phyloP scores from a whole-genome alignment of 2,113 vertebrate genomes.

The Rhinopomastus cyanomelas region DNA sequence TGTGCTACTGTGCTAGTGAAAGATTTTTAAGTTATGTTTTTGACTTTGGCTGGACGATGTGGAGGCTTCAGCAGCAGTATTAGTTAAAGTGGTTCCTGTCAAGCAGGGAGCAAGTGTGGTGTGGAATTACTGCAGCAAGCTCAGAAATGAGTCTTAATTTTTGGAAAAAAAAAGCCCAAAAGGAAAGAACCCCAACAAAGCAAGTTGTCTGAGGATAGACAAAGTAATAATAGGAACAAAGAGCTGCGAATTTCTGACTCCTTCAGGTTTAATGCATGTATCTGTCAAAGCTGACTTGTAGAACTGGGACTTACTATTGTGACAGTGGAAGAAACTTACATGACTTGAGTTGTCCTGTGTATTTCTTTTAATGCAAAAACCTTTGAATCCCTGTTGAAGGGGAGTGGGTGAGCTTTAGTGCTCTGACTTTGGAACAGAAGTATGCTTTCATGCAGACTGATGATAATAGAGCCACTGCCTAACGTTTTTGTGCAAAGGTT shows the following conservation, averaged over 20 bases:
- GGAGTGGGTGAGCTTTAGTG: not conserved
- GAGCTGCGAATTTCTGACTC: not conserved
- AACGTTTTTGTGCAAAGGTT: not conserved
- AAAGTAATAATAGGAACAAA: not conserved
- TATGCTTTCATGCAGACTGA: not conserved
- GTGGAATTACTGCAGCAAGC: not conserved
- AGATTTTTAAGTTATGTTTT: too few species aligned
- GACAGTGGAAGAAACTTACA: not conserved
- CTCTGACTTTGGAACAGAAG: not conserved
- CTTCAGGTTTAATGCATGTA: not conserved
- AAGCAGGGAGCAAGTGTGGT: accelerated
- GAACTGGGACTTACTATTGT: not conserved
- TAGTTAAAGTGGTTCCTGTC: not conserved
- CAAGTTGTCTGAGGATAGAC: not conserved
- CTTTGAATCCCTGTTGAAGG: not conserved
- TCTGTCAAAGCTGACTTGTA: not conserved
- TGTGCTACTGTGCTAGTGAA: not conserved
- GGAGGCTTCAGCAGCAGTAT: not conserved
- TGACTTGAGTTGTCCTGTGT: not conserved
- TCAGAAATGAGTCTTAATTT: not conserved
- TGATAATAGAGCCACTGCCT: not conserved
- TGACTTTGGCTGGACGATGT: not conserved
- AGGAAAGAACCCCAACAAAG: too few species aligned
- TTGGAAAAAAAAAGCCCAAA: accelerated
- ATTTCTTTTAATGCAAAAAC: not conserved